phyloP scores from a whole-genome alignment of 2,113 vertebrate species.

The Chroicocephalus ridibundus region DNA sequence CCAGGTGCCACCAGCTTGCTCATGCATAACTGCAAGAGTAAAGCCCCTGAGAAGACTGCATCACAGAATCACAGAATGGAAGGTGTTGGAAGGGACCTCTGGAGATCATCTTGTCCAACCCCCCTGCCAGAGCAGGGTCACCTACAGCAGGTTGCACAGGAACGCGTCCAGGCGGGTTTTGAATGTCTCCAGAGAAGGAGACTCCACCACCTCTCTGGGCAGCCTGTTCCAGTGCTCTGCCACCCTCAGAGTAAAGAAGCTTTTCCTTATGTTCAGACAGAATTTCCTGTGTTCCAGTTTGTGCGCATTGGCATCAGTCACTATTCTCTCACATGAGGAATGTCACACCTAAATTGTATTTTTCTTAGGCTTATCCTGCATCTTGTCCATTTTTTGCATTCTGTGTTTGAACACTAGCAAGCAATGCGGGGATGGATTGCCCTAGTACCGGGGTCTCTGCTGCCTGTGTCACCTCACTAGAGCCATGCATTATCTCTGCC shows the following conservation, averaged over 20 bases:
- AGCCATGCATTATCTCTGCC: not conserved
- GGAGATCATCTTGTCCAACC: not conserved
- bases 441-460: not conserved
- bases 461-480: not conserved
- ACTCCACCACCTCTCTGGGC: not conserved
- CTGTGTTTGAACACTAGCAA: not conserved
- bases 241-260: not conserved
- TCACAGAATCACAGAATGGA: not conserved
- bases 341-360: not conserved
- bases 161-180: not conserved
- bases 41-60: not conserved
- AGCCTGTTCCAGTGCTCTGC: not conserved
- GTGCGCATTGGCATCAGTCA: fast-evolving
- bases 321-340: not conserved
- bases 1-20: not conserved
- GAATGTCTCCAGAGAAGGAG: not conserved
- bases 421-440: not conserved
- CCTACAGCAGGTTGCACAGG: not conserved
- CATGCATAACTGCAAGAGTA: not conserved
- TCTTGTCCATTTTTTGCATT: not conserved
- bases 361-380: not conserved
- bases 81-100: not conserved
- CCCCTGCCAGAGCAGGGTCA: not conserved
- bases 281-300: not conserved
- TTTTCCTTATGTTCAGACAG: not conserved